Conservation (phyloP, 1,140 invertebrate genomes). For the Thrips palmi region DNA sequence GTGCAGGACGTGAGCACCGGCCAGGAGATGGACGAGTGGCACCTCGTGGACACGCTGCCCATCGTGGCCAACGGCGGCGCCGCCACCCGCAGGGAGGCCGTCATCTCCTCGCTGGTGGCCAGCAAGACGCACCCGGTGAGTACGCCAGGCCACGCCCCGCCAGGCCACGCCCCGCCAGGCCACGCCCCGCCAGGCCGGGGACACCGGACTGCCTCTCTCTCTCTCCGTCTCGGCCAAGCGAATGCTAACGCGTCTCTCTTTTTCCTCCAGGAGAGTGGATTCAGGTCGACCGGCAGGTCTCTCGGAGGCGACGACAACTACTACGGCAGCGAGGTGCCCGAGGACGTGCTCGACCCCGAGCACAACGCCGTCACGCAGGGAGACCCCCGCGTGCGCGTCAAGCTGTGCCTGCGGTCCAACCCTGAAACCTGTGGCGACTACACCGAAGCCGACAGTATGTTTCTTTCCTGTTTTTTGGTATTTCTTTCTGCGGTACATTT, state of each 20-base stretch:
- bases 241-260: too few species aligned
- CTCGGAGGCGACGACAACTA: slow-evolving; percentile 30
- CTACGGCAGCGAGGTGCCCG: slow-evolving; percentile 24
- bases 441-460: slow-evolving; percentile 61
- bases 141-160: slow-evolving; percentile 15
- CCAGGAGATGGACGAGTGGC: slow-evolving; percentile 35
- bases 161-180: too few species aligned
- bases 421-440: slow-evolving; percentile 66
- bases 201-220: too few species aligned
- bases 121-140: slow-evolving; percentile 11
- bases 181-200: too few species aligned
- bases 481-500: slow-evolving; percentile 3
- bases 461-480: slow-evolving; percentile 5
- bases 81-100: slow-evolving; percentile 44
- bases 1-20: slow-evolving; percentile 24
- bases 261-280: slow-evolving; percentile 31
- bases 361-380: slow-evolving; percentile 34
- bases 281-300: slow-evolving; percentile 23
- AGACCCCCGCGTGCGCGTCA: slow-evolving; percentile 48
- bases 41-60: slow-evolving; percentile 44
- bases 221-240: too few species aligned
- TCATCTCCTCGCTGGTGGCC: slow-evolving; percentile 16
- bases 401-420: slow-evolving; percentile 57
- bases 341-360: too few species aligned
- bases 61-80: slow-evolving; percentile 44